Conservation (phyloP, 1,140 invertebrate species). For the Ctenoplectra terminalis region DNA sequence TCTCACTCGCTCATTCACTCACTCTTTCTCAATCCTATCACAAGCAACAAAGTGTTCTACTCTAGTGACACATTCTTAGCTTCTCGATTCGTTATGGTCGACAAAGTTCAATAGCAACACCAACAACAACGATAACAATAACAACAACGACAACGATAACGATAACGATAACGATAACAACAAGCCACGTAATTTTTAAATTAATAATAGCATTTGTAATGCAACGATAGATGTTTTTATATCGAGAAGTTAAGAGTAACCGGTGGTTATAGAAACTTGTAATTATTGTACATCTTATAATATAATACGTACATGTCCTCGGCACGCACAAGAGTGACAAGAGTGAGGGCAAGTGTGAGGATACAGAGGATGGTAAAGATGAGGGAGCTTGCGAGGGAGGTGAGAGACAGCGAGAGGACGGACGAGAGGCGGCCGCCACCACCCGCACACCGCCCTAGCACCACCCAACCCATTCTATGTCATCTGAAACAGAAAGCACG, state of each 20-base stretch:
- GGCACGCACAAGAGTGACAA: slow-evolving; percentile 78
- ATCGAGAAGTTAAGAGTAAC: slow-evolving; percentile 52
- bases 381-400: slow-evolving; percentile 80
- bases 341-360: slow-evolving; percentile 78
- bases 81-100: slow-evolving; percentile 33
- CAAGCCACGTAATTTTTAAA: no score
- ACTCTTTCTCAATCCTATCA: slow-evolving; percentile 45
- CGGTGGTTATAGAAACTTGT: background rate
- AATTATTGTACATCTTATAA: slow-evolving; percentile 40
- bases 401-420: slow-evolving; percentile 82
- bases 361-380: slow-evolving; percentile 77
- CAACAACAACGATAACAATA: background rate
- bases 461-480: slow-evolving; percentile 83
- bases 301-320: slow-evolving; percentile 81
- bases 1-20: no score
- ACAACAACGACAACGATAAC: no score
- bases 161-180: no score
- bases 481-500: slow-evolving; percentile 80
- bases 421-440: slow-evolving; percentile 81
- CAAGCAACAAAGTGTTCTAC: slow-evolving; percentile 46
- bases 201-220: no score
- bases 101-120: no score
- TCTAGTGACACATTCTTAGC: background rate
- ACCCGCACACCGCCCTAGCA: slow-evolving; percentile 82
- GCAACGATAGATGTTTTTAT: no score